These are phyloP conservation scores for Hermetia illucens DNA, from an alignment of 1,140 invertebrate genomes.

Conservation along the genomic window DNA sequence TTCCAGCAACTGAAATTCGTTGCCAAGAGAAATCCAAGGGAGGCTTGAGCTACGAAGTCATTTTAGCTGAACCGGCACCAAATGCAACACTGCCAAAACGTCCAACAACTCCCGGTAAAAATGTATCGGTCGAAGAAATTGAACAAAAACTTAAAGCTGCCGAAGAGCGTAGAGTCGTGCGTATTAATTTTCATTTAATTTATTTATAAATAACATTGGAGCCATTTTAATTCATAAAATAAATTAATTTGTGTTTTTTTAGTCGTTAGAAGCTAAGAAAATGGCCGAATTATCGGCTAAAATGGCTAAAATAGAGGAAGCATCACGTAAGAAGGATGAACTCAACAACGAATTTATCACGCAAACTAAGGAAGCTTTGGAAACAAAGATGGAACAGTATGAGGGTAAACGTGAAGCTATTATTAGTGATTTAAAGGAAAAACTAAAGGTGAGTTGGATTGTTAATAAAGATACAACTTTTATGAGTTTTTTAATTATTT, in stretches of 20 bases:
- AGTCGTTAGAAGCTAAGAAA: constrained; percentile 73
- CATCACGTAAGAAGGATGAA: constrained; percentile 77
- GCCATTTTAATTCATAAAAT: background rate
- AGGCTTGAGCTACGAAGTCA: constrained; percentile 84
- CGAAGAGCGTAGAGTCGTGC: constrained; percentile 76
- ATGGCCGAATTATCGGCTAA: constrained; percentile 67
- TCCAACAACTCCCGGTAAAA: constrained; percentile 38
- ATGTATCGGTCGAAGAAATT: constrained; percentile 67
- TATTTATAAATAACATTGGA: constrained; percentile 1
- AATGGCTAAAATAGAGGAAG: constrained; percentile 74
- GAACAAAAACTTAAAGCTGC: constrained; percentile 82
- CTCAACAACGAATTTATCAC: constrained; percentile 69
- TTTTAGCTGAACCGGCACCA: constrained; percentile 66
- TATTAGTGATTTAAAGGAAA: constrained; percentile 71
- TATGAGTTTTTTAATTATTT: too few species aligned
- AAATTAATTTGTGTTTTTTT: constrained; percentile 5
- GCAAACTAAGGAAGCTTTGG: constrained; percentile 69
- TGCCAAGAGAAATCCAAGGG: constrained; percentile 81
- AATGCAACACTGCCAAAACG: constrained; percentile 43
- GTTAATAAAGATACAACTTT: too few species aligned
- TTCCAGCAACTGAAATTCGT: constrained; percentile 68
- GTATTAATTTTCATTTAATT: too few species aligned
- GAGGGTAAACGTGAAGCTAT: constrained; percentile 78
- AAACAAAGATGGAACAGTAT: constrained; percentile 78
- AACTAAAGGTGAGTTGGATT: constrained; percentile 84